Conservation (phyloP, 2,888 invertebrate species). For the Diarsia dahlii region DNA sequence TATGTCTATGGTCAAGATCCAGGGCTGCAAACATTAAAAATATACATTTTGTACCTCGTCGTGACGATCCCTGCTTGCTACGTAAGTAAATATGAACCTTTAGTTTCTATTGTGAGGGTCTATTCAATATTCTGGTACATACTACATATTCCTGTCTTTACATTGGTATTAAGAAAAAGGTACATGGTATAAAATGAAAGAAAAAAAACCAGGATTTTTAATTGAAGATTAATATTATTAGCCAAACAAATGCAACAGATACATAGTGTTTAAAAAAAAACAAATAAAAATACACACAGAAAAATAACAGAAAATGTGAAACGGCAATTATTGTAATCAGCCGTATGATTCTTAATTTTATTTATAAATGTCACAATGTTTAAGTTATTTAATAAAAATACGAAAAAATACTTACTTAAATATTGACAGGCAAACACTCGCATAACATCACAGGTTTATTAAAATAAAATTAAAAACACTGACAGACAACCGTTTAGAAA, state of each 20-base stretch:
- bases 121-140: not conserved
- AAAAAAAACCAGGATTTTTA: not conserved
- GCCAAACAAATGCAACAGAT: slow-evolving; percentile 45
- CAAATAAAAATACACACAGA: not conserved
- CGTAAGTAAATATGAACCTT: slow-evolving; percentile 13
- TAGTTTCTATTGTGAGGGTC: not conserved
- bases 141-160: too few relatives aligned
- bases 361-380: not conserved
- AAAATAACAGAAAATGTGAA: not conserved
- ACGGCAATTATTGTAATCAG: not conserved
- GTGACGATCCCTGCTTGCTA: not conserved
- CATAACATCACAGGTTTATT: slow-evolving; percentile 14
- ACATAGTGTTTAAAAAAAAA: not conserved
- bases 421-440: not conserved
- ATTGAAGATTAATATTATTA: not conserved
- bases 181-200: not conserved
- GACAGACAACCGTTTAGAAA: slow-evolving; percentile 9
- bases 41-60: not conserved
- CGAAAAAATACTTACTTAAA: slow-evolving; percentile 41
- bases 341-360: not conserved
- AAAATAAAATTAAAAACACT: slow-evolving; percentile 6
- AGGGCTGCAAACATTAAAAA: not conserved
- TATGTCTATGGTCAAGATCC: slow-evolving; percentile 23
- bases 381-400: too few relatives aligned
- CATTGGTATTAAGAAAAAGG: not conserved